phyloP scores from a whole-genome alignment of 2,113 vertebrate genomes.

The Hylia prasina region DNA sequence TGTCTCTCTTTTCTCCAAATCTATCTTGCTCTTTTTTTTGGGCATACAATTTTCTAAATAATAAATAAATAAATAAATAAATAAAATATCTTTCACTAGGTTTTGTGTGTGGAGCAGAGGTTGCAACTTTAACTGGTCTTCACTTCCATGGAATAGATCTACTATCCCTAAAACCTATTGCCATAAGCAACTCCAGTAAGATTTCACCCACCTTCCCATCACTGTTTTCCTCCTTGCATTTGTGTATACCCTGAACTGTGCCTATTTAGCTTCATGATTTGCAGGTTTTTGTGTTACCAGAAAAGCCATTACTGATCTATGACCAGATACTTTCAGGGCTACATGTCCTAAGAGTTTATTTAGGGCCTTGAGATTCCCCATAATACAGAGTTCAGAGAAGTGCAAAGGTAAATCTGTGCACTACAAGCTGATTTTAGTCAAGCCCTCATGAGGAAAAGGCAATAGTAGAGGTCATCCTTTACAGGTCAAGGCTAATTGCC shows the following conservation, averaged over 20 bases:
- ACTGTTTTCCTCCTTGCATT: not conserved
- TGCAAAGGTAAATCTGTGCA: not conserved
- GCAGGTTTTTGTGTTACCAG: not conserved
- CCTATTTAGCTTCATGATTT: not conserved
- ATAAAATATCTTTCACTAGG: not conserved
- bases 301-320: not conserved
- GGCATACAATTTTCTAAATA: not conserved
- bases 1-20: not conserved
- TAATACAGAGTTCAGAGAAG: not conserved
- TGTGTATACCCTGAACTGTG: not conserved
- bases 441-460: not conserved
- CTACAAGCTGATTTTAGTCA: not conserved
- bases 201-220: not conserved
- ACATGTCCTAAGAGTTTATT: not conserved
- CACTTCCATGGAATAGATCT: not conserved
- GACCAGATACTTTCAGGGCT: not conserved
- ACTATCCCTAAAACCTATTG: not conserved
- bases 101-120: not conserved
- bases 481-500: conserved; percentile 44
- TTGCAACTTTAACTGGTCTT: not conserved
- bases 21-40: not conserved
- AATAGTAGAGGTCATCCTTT: conserved; percentile 1
- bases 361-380: not conserved
- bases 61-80: not conserved
- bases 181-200: not conserved